Conservation (phyloP, 2,888 invertebrate genomes). For the Bhutanitis thaidina region DNA sequence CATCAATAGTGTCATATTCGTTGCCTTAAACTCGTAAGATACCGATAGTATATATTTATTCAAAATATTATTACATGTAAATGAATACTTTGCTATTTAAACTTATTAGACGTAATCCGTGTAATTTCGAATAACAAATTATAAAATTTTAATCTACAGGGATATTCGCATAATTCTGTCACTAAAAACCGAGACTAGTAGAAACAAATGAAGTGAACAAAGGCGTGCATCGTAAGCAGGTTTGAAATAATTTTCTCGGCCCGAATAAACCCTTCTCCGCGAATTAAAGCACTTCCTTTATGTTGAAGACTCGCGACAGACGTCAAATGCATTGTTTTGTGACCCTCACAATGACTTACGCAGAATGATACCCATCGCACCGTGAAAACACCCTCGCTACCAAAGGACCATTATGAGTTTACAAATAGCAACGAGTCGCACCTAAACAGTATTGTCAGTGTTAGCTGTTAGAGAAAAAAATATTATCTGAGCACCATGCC, state of each 20-base stretch:
- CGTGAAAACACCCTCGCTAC: conserved; percentile 23
- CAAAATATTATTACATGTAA: no score
- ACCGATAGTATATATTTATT: no score
- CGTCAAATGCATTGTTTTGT: conserved; percentile 42
- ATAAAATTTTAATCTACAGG: not conserved
- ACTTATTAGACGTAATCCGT: not conserved
- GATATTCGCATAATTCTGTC: conserved; percentile 4
- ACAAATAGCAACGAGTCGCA: conserved; percentile 3
- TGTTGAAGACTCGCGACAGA: conserved; percentile 34
- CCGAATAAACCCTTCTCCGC: conserved; percentile 36
- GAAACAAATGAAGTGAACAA: conserved; percentile 29
- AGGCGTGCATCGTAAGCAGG: conserved; percentile 33
- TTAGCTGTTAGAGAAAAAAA: no score
- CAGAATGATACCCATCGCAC: conserved; percentile 27
- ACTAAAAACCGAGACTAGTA: conserved; percentile 3
- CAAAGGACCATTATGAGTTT: conserved; percentile 11
- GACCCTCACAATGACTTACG: conserved; percentile 30
- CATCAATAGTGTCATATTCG: no score
- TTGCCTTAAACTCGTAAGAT: no score
- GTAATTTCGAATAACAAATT: not conserved
- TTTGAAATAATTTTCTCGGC: conserved; percentile 36
- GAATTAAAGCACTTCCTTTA: conserved; percentile 46
- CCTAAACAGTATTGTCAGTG: not conserved
- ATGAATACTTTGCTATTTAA: not conserved
- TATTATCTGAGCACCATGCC: no score